Conservation (phyloP, 2,888 invertebrate genomes). For the Stenoptilia bipunctidactyla region DNA sequence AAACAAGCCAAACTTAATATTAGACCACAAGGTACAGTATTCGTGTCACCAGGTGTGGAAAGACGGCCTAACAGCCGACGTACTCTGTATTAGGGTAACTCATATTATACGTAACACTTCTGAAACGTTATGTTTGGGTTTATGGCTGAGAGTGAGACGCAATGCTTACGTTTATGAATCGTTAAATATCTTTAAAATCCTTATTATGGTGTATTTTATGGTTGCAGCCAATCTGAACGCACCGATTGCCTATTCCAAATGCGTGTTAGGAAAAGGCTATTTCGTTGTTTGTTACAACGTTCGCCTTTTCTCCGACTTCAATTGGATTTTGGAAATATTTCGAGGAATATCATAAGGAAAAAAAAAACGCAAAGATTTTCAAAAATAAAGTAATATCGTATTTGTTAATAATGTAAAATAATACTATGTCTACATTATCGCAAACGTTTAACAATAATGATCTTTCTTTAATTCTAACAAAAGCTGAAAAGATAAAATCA, state of each 20-base stretch:
- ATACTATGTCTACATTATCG: too few species aligned
- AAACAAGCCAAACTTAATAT: conserved; percentile 49
- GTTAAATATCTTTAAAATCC: conserved; percentile 60
- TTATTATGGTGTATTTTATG: conserved; percentile 35
- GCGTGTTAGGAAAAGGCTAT: not conserved
- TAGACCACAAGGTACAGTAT: conserved; percentile 50
- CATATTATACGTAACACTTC: conserved; percentile 48
- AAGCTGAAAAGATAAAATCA: too few species aligned
- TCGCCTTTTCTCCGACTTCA: too few species aligned
- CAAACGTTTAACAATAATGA: too few species aligned
- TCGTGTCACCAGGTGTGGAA: conserved; percentile 56
- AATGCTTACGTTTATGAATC: conserved; percentile 59
- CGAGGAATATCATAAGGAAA: too few species aligned
- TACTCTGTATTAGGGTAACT: conserved; percentile 14
- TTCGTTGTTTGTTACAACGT: too few species aligned
- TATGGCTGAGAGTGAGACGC: conserved; percentile 53
- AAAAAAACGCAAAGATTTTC: too few species aligned
- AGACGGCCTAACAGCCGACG: conserved; percentile 43
- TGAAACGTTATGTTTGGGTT: conserved; percentile 55
- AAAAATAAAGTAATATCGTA: too few species aligned
- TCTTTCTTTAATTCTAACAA: too few species aligned
- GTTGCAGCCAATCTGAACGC: conserved; percentile 17
- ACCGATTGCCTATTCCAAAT: not conserved
- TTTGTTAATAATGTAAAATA: too few species aligned
- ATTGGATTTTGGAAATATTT: too few species aligned